Percentiles rank a stretch among this genome's conserved stretches.
phyloP scores from a whole-genome alignment of 2,797 vertebrate genomes.

The Vireo griseus region DNA sequence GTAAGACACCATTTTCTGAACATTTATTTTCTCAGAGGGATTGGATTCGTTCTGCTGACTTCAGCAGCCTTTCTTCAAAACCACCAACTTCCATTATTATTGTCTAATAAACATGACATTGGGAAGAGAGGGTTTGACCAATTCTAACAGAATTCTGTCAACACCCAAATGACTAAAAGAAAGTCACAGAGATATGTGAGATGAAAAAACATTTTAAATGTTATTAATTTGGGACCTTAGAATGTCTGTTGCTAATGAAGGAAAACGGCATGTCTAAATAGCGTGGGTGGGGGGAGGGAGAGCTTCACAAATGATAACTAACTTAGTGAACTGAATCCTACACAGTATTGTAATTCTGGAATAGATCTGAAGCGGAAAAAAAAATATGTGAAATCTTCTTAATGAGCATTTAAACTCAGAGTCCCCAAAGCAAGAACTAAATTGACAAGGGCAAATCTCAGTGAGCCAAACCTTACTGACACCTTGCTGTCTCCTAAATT shows the following conservation, averaged over 20 bases:
- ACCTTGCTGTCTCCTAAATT: not conserved
- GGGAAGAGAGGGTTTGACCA: fast-evolving
- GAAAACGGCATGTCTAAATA: not conserved
- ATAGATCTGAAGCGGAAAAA: not conserved
- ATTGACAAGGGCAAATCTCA: not conserved
- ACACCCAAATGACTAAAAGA: not conserved
- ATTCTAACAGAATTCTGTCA: not conserved
- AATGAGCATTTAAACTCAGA: not conserved
- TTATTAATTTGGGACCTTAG: not conserved
- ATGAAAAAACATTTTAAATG: not conserved
- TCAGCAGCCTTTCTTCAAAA: not conserved
- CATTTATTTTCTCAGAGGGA: not conserved
- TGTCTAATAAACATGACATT: not conserved
- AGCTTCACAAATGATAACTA: not conserved
- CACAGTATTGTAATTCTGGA: not conserved
- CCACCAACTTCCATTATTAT: not conserved
- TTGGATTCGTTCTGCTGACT: not conserved
- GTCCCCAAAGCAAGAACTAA: not conserved
- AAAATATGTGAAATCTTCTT: not conserved
- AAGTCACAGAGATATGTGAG: not conserved
- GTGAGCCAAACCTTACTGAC: not conserved
- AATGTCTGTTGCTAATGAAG: not conserved
- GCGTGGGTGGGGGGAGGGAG: not conserved
- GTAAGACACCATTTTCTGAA: constrained; percentile 9
- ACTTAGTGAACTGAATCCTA: not conserved